phyloP scores from a whole-genome alignment of 1,140 invertebrate species.

The Heliconius hewitsoni region DNA sequence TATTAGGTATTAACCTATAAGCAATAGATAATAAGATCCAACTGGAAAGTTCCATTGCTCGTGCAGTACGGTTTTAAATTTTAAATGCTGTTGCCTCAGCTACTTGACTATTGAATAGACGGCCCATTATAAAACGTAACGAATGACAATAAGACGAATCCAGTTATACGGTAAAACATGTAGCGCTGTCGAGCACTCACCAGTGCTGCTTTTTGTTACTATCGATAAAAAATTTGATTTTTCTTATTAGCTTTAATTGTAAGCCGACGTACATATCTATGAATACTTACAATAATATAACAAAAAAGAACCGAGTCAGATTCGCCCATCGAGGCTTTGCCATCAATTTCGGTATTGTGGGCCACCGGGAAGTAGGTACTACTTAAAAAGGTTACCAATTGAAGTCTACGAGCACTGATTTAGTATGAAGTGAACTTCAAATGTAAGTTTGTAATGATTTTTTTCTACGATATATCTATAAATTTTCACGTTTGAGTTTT shows the following conservation, averaged over 20 bases:
- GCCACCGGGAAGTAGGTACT: too few relatives aligned
- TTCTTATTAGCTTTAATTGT: background rate
- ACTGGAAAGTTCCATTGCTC: constrained; percentile 58
- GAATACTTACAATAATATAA: too few relatives aligned
- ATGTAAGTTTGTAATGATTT: too few relatives aligned
- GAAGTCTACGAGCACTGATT: too few relatives aligned
- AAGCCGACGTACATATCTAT: too few relatives aligned
- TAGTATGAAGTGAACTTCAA: too few relatives aligned
- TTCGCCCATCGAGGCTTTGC: too few relatives aligned
- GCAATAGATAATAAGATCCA: constrained; percentile 15
- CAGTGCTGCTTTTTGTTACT: constrained; percentile 37
- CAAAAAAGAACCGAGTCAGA: too few relatives aligned
- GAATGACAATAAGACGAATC: constrained; percentile 45
- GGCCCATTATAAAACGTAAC: constrained; percentile 50
- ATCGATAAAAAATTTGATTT: constrained; percentile 28
- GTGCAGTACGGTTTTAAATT: constrained; percentile 49
- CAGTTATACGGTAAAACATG: constrained; percentile 45
- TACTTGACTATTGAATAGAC: constrained; percentile 49
- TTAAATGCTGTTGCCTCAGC: constrained; percentile 49
- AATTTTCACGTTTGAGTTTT: too few relatives aligned
- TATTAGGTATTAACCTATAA: constrained; percentile 11
- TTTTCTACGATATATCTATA: too few relatives aligned
- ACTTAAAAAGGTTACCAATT: background rate
- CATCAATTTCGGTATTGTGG: too few relatives aligned
- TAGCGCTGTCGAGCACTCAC: background rate